Base-by-base conservation (phyloP, 2,113 vertebrate species). In the Cranoglanis bouderius region DNA sequence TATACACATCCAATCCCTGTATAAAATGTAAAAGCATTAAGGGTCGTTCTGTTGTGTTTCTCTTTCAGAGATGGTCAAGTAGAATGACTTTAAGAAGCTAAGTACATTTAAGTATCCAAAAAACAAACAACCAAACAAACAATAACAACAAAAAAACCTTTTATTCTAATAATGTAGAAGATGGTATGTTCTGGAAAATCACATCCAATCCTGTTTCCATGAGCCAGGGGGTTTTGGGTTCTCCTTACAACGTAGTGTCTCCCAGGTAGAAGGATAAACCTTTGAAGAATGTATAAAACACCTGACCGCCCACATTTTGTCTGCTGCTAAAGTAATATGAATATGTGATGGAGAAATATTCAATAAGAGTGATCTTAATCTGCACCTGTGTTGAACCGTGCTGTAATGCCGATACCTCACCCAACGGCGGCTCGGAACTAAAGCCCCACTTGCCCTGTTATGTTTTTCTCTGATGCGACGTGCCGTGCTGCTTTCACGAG, bases 371-470 rank as follows among this genome's bases (percentile, higher is more conserved):
- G 81, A 29, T 78, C 21, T 3, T 67, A 75, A 77, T 46, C 70
- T 78, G 26, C 46, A 46, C 6, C 40, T 9, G 16, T n/a, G 70
- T 35, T 14, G 35, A 63, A 43, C n/a, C 26, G 35, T 19, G 63
- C 24, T 16, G 65, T 65, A 63, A 55, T 13, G 29, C 1, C 57
- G 53, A 82, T 63, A 57, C 29, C 83, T 82, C 43, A 46, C 49
- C 46, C 80, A 65, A 65, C 85, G 46, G 32, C 90, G n/a, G 67
- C 74, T 26, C 0, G 19, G 35, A 82, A 46, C 88, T 85, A 82
- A 91, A 88, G 38, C 55, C 55, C 61, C 67, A 85, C 88, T 83
- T 89, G 89, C 85, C 91, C 88, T 90, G 89, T 90, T 67, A 38
- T 67, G 38, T 65, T 67, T 85, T 88, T 70, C 74, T 63, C 77